These are phyloP conservation scores for Aphelinus atriplicis DNA, from an alignment of 1,140 invertebrate genomes.

Conservation along the genomic window DNA sequence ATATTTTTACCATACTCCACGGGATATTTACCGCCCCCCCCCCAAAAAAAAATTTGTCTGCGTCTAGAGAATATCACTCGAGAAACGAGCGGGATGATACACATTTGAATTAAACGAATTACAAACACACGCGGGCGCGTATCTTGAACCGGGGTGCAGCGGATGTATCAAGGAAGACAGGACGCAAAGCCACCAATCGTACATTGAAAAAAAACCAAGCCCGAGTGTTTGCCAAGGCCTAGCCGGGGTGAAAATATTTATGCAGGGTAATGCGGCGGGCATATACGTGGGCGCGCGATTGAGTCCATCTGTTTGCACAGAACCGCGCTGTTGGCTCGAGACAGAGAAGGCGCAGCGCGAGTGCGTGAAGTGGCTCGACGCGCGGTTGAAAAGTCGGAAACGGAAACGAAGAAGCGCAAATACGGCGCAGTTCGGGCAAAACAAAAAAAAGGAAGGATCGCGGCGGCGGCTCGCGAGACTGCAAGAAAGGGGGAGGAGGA, in stretches of 20 bases:
- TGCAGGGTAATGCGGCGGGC: neutral
- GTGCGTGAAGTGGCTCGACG: too few species aligned
- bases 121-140: too few species aligned
- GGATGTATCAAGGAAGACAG: neutral
- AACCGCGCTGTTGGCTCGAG: too few species aligned
- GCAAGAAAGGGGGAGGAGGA: slow-evolving; percentile 31
- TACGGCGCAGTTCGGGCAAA: neutral
- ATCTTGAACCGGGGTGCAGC: neutral
- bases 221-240: neutral
- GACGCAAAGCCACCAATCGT: neutral
- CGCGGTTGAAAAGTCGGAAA: neutral
- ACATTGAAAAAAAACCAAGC: slow-evolving; percentile 5
- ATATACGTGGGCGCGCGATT: neutral
- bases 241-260: slow-evolving; percentile 20
- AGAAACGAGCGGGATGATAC: too few species aligned
- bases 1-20: too few species aligned
- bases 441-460: neutral
- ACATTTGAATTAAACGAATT: too few species aligned
- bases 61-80: too few species aligned
- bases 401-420: slow-evolving; percentile 9
- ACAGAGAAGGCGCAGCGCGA: too few species aligned
- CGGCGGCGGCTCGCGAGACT: neutral
- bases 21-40: too few species aligned
- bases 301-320: neutral
- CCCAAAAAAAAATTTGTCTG: too few species aligned